Evolutionary conservation across 2,797 vertebrate genomes (phyloP).

Genomic region (Pipistrellus pygmaeus): DNA sequence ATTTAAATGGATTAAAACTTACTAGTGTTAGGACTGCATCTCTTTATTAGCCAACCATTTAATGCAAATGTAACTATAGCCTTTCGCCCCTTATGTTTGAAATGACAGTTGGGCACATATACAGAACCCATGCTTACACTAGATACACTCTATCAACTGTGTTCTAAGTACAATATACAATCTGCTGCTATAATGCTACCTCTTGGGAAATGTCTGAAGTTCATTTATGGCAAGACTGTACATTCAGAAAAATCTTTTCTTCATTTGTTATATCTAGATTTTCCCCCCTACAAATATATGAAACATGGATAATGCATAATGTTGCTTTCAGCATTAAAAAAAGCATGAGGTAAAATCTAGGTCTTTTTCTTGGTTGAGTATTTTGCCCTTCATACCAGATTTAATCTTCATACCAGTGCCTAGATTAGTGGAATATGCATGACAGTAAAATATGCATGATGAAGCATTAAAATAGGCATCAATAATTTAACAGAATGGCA

Average conservation of each 20-base stretch:
- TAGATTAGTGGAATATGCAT: neutral
- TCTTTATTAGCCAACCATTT: conserved; percentile 52
- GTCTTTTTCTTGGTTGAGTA: conserved; percentile 37
- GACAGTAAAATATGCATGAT: conserved; percentile 16
- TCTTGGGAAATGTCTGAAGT: conserved; percentile 56
- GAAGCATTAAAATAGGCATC: conserved; percentile 50
- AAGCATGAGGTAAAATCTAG: neutral
- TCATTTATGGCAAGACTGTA: conserved; percentile 14
- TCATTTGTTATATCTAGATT: neutral
- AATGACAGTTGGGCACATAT: conserved; percentile 9
- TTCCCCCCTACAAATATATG: neutral
- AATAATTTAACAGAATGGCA: conserved; percentile 36
- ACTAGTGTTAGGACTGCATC: conserved; percentile 16
- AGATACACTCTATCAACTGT: neutral
- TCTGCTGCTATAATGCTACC: neutral
- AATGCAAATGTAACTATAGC: neutral
- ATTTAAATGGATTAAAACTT: conserved; percentile 67
- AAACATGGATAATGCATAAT: neutral
- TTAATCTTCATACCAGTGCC: conserved; percentile 31
- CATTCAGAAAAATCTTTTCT: conserved; percentile 56
- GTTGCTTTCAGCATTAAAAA: conserved; percentile 51
- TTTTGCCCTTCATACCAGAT: conserved; percentile 7
- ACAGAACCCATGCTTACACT: conserved; percentile 57
- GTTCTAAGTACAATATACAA: conserved; percentile 18
- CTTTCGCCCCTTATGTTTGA: conserved; percentile 30